These are phyloP conservation scores for Helicolenus hilgendorfi DNA, from an alignment of 2,797 vertebrate species.

Conservation along the genomic window DNA sequence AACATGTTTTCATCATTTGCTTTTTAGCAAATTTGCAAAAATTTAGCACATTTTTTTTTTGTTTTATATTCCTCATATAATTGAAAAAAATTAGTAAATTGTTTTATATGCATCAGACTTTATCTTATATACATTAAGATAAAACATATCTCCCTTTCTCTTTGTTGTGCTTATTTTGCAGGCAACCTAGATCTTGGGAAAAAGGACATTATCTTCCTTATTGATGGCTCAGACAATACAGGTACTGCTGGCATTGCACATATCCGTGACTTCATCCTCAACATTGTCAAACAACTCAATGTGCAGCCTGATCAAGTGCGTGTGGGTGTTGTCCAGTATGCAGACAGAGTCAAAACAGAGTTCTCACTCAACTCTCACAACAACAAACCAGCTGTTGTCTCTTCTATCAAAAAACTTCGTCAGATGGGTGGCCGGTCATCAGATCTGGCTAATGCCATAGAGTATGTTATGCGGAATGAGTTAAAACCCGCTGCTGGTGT, in stretches of 20 bases:
- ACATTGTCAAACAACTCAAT: slow-evolving; percentile 92
- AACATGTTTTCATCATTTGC: not conserved
- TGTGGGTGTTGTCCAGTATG: slow-evolving; percentile 94
- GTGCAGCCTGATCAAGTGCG: slow-evolving; percentile 93
- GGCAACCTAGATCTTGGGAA: slow-evolving; percentile 80
- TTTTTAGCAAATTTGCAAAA: no score
- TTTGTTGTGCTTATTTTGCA: slow-evolving; percentile 53
- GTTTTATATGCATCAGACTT: not conserved
- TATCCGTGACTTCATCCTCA: slow-evolving; percentile 94
- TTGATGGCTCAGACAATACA: slow-evolving; percentile 94
- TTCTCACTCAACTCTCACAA: slow-evolving; percentile 93
- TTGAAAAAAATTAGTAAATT: not conserved
- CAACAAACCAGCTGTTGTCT: slow-evolving; percentile 89
- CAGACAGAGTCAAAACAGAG: slow-evolving; percentile 89
- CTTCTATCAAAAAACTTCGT: slow-evolving; percentile 92
- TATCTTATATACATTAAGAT: not conserved
- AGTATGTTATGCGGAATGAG: slow-evolving; percentile 91
- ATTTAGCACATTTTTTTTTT: no score
- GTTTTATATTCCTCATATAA: not conserved
- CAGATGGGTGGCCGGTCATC: slow-evolving; percentile 91
- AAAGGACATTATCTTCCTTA: slow-evolving; percentile 96
- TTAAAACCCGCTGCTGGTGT: slow-evolving; percentile 92
- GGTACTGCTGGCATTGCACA: slow-evolving; percentile 88
- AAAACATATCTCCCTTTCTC: not conserved
- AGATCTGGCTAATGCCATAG: slow-evolving; percentile 92